Percentiles rank a stretch among this genome's conserved stretches.
These are phyloP conservation scores for Tinamus major DNA, from an alignment of 2,797 vertebrate genomes.

Conservation along the genomic window DNA sequence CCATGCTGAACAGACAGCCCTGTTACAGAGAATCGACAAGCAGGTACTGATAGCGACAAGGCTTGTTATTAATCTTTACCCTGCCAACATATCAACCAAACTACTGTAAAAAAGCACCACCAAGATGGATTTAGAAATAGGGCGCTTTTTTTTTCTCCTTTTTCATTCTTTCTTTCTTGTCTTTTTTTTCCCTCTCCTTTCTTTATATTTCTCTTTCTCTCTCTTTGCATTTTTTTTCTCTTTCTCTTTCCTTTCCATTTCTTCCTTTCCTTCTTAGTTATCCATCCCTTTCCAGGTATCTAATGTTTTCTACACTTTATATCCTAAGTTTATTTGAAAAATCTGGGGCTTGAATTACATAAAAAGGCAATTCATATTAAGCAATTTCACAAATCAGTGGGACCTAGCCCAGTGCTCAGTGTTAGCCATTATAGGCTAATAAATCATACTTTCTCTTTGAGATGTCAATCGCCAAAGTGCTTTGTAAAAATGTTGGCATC, in stretches of 20 bases:
- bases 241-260: neutral
- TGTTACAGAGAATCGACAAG: conserved; percentile 93
- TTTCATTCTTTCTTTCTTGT: neutral
- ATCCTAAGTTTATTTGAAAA: conserved; percentile 83
- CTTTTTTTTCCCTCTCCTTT: neutral
- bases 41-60: conserved; percentile 92
- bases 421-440: conserved; percentile 94
- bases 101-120: conserved; percentile 89
- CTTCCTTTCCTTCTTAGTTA: conserved; percentile 14
- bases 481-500: conserved; percentile 91
- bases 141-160: neutral
- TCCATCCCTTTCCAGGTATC: conserved; percentile 58
- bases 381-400: conserved; percentile 92
- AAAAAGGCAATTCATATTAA: conserved; percentile 86
- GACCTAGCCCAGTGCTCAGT: conserved; percentile 89
- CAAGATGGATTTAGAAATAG: conserved; percentile 88
- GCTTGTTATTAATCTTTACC: conserved; percentile 94
- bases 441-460: conserved; percentile 97
- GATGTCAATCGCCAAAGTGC: conserved; percentile 92
- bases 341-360: conserved; percentile 73
- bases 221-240: neutral
- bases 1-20: conserved; percentile 95
- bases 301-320: conserved; percentile 52
- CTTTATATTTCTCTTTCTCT: neutral
- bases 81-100: conserved; percentile 90